A percentile compares a stretch with the other conserved stretches of the same genome.
Evolutionary conservation across 2,888 invertebrate species (phyloP).

Genomic region (Tachystola acroxantha): DNA sequence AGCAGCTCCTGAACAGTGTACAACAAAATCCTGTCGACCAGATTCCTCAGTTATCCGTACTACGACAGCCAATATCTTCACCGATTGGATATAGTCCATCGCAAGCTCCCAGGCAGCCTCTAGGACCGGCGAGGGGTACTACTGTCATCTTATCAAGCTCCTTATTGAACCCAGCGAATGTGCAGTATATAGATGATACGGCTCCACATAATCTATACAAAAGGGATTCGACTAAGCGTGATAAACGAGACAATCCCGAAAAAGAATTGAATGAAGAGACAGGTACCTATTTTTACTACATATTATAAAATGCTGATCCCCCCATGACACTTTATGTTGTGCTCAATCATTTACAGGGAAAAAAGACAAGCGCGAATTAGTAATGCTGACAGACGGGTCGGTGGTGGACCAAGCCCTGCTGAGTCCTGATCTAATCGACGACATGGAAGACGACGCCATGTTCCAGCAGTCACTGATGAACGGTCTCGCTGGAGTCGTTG

Average conservation of each 20-base stretch:
- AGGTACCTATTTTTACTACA: slow-evolving; percentile 28
- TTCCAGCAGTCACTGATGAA: slow-evolving; percentile 76
- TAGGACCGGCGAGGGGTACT: slow-evolving; percentile 36
- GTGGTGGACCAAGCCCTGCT: slow-evolving; percentile 81
- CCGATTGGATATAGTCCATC: slow-evolving; percentile 33
- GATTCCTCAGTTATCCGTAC: slow-evolving; percentile 29
- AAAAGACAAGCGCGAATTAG: slow-evolving; percentile 81
- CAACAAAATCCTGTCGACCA: slow-evolving; percentile 34
- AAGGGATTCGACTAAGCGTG: slow-evolving; percentile 61
- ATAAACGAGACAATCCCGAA: slow-evolving; percentile 70
- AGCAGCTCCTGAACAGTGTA: slow-evolving; percentile 69
- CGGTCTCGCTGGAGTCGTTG: slow-evolving; percentile 85
- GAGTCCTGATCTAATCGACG: slow-evolving; percentile 49
- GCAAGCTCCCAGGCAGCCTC: slow-evolving; percentile 11
- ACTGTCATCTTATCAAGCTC: slow-evolving; percentile 59
- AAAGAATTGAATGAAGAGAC: slow-evolving; percentile 50
- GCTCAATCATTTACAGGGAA: slow-evolving; percentile 46
- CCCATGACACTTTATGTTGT: too few species aligned
- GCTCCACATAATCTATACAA: slow-evolving; percentile 71
- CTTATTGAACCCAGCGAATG: slow-evolving; percentile 77
- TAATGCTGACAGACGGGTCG: slow-evolving; percentile 82
- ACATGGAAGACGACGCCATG: slow-evolving; percentile 48
- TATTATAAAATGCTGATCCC: background rate
- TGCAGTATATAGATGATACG: slow-evolving; percentile 80
- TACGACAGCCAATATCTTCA: slow-evolving; percentile 23